These are phyloP conservation scores for Amphipyra berbera DNA, from an alignment of 2,888 invertebrate species.

Conservation along the genomic window DNA sequence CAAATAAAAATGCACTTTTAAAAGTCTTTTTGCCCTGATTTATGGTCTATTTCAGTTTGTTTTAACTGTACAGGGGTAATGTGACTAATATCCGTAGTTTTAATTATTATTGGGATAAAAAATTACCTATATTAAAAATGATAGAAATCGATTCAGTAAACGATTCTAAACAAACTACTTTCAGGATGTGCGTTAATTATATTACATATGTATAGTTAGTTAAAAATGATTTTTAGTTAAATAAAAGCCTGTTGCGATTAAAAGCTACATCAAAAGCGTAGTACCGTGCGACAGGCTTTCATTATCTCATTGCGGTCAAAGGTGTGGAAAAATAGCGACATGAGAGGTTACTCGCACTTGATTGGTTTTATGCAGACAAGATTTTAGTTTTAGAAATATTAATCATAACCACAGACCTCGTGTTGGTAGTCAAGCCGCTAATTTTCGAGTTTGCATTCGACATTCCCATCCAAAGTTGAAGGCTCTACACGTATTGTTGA, in stretches of 20 bases:
- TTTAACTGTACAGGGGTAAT: no score
- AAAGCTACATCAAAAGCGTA: not conserved
- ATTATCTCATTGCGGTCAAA: constrained; percentile 1
- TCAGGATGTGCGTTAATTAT: no score
- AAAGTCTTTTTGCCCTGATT: no score
- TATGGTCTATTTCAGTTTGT: no score
- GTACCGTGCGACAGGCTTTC: not conserved
- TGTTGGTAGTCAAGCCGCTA: constrained; percentile 15
- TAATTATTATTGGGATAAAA: no score
- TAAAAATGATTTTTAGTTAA: not conserved
- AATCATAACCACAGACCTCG: not conserved
- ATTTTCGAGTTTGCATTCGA: constrained; percentile 61
- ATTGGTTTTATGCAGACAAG: not conserved
- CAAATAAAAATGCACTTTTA: no score
- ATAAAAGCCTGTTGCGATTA: not conserved
- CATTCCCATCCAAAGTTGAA: constrained; percentile 59
- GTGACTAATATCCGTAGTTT: no score
- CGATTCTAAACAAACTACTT: no score
- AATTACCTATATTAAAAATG: no score
- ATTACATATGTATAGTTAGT: not conserved
- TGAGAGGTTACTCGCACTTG: not conserved
- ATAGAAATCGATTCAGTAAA: no score
- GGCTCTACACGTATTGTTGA: constrained; percentile 61
- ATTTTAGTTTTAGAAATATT: not conserved
- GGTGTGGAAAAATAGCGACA: not conserved